A percentile compares a stretch with the other conserved stretches of the same genome.
These are phyloP conservation scores for Druon quercuslanigerum DNA, from an alignment of 1,140 invertebrate species.

Conservation along the genomic window DNA sequence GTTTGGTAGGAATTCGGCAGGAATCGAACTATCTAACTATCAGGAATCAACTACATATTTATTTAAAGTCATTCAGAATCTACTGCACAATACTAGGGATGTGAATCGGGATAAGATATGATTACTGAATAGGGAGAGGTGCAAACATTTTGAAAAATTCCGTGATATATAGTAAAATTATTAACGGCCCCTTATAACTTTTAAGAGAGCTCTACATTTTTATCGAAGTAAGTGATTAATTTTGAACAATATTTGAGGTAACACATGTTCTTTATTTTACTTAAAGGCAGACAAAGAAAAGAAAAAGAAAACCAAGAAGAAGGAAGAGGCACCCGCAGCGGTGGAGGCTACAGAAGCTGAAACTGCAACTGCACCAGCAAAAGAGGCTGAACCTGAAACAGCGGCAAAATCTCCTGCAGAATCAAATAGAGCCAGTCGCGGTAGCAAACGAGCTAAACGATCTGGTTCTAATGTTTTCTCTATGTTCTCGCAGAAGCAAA, in stretches of 20 bases:
- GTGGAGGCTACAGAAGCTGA: conserved; percentile 50
- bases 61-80: no score
- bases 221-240: no score
- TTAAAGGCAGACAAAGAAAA: conserved; percentile 29
- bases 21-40: no score
- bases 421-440: conserved; percentile 87
- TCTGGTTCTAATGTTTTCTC: conserved; percentile 96
- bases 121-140: no score
- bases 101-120: no score
- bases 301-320: conserved; percentile 73
- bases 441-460: conserved; percentile 84
- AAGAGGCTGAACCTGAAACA: conserved; percentile 62
- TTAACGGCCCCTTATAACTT: no score
- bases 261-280: conserved; percentile 12
- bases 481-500: conserved; percentile 95
- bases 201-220: no score
- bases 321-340: conserved; percentile 63
- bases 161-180: no score
- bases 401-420: conserved; percentile 76
- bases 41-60: no score
- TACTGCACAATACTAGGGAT: no score
- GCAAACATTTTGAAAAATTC: no score
- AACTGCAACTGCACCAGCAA: conserved; percentile 61
- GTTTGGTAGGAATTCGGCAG: no score
- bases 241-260: neutral